Evolutionary conservation across 2,888 invertebrate genomes (phyloP), one percentile per base, ranked within the genome.

Genomic region (Muscina levida): DNA sequence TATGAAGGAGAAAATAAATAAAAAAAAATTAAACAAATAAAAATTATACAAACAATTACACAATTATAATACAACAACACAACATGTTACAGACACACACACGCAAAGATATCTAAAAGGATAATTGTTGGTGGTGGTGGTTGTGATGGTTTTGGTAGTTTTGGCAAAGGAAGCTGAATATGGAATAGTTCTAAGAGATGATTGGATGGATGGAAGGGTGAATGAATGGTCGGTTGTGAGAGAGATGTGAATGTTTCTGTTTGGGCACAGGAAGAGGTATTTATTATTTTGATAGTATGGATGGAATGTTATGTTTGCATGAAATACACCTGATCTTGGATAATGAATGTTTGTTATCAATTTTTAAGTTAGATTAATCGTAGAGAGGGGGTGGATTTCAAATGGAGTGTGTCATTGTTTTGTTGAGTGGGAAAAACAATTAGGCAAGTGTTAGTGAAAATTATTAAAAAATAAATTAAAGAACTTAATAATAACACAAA

Each of bases 351-450:
- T 31, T 68, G 68, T 82, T 83, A 83, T 75, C 82, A 80, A 77
- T 68, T 78, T 72, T 78, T 70, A 65, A 78, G 82, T 71, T 80
- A 74, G 76, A 79, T 67, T 6, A 59, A 44, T 66, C 72, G 56
- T 39, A 57, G 81, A n/a, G 57, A 62, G 77, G 79, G 70, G 82
- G 73, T 72, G 77, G 78, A 79, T 78, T 77, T 56, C 81, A 80
- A 81, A 81, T 82, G 51, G 51, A 11, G 51, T 51, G n/a, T 51
- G 51, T 51, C 11, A 51, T 19, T 51, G 51, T 17, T 51, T 51
- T 51, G n/a, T 15, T 11, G 48, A 48, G 81, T 48, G 82, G 79
- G 72, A 67, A 74, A 42, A 75, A 83, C 72, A 39, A 67, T 78
- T 51, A 74, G 72, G 53, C 26, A 77, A 75, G 74, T 74, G 53